phyloP scores from a whole-genome alignment of 2,888 invertebrate species.

The Ornithoptera alexandrae region DNA sequence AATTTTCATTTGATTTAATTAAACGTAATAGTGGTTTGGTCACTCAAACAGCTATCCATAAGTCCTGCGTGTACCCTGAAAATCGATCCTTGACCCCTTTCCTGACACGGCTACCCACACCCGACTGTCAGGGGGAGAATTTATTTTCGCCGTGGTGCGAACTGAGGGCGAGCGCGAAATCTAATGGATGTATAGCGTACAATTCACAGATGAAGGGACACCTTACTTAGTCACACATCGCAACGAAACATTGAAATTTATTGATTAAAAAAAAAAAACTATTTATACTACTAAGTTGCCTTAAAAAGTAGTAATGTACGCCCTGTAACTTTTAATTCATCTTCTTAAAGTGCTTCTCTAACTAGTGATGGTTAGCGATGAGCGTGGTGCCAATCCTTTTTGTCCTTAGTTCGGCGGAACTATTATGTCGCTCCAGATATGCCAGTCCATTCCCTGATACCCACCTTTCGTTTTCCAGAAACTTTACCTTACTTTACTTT shows the following conservation, averaged over 20 bases:
- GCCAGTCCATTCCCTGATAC: too few species aligned
- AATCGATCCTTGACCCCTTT: constrained; percentile 56
- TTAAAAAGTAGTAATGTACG: too few species aligned
- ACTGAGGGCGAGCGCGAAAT: constrained; percentile 25
- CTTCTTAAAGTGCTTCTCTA: too few species aligned
- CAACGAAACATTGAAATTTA: background rate
- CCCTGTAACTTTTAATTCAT: too few species aligned
- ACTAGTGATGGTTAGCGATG: too few species aligned
- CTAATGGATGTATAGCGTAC: background rate
- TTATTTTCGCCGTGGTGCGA: constrained; percentile 31
- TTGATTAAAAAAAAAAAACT: background rate
- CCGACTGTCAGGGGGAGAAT: constrained; percentile 33
- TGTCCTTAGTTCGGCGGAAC: too few species aligned
- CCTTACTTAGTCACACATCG: background rate
- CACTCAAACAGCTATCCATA: constrained; percentile 27
- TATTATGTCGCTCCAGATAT: too few species aligned
- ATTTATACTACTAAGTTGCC: too few species aligned
- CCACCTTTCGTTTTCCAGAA: too few species aligned
- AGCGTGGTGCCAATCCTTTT: too few species aligned
- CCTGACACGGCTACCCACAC: constrained; percentile 38
- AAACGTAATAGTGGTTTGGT: constrained; percentile 3
- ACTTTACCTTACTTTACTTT: too few species aligned
- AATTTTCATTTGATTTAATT: constrained; percentile 8
- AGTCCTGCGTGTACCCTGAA: constrained; percentile 42
- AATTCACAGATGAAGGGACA: background rate